Evolutionary conservation across 1,140 invertebrate genomes (phyloP).

Genomic region (Drosophila melanica): DNA sequence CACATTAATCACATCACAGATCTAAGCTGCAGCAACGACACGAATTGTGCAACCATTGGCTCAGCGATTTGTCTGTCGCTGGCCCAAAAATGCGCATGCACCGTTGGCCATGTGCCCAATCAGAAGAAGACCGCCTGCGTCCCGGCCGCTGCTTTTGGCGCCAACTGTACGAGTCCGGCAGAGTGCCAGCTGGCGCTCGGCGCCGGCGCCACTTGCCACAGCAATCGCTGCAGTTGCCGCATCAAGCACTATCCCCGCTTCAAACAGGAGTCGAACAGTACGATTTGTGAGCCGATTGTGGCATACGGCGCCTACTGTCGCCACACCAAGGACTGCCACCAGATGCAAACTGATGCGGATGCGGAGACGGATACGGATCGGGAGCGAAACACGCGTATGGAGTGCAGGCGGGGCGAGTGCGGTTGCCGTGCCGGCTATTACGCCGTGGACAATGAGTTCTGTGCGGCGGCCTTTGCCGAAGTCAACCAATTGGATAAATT

Average conservation of each 20-base stretch:
- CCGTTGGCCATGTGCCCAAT: conserved; percentile 32
- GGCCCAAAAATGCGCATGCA: conserved; percentile 53
- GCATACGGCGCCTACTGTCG: conserved; percentile 49
- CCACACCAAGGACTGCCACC: conserved; percentile 52
- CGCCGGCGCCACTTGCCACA: conserved; percentile 31
- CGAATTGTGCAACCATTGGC: conserved; percentile 25
- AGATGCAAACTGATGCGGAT: conserved; percentile 6
- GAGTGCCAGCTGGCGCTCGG: conserved; percentile 53
- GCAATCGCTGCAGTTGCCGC: conserved; percentile 48
- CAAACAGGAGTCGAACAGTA: neutral
- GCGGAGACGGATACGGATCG: neutral
- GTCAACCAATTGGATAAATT: neutral
- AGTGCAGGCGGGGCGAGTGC: conserved; percentile 56
- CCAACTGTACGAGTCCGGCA: conserved; percentile 31
- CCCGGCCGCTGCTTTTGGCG: conserved; percentile 4
- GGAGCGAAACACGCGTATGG: conserved; percentile 23
- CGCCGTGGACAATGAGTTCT: conserved; percentile 33
- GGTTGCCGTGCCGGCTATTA: conserved; percentile 28
- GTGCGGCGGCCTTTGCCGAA: conserved; percentile 4
- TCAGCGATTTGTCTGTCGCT: conserved; percentile 37
- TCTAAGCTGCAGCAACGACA: conserved; percentile 25
- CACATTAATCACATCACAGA: conserved; percentile 22
- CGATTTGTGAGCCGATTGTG: conserved; percentile 39
- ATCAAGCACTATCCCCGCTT: conserved; percentile 36
- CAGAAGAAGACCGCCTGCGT: conserved; percentile 55